phyloP scores from a whole-genome alignment of 2,797 vertebrate species.

The Ibycter americanus region DNA sequence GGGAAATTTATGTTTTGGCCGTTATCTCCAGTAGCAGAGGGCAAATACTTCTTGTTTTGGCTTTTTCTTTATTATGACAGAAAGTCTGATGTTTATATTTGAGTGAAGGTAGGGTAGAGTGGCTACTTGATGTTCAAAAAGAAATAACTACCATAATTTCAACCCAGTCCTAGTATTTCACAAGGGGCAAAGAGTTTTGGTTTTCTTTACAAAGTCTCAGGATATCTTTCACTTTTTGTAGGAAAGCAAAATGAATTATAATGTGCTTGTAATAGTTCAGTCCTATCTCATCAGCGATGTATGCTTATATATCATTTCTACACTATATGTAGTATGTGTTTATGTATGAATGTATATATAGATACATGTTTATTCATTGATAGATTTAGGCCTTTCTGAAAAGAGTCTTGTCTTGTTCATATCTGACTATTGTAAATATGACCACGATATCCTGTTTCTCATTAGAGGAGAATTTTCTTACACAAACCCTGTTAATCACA shows the following conservation, averaged over 20 bases:
- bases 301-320: neutral
- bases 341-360: neutral
- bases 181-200: neutral
- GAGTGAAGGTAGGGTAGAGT: neutral
- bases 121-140: neutral
- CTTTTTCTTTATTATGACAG: neutral
- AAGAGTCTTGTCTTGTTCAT: neutral
- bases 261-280: neutral
- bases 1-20: neutral
- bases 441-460: neutral
- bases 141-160: neutral
- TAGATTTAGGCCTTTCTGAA: neutral
- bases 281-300: neutral
- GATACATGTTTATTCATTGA: neutral
- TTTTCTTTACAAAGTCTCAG: neutral
- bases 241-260: neutral
- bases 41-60: neutral
- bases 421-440: neutral
- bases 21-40: neutral
- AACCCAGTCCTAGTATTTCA: neutral
- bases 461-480: neutral
- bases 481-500: neutral
- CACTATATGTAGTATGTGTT: neutral
- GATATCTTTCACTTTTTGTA: neutral
- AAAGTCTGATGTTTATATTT: neutral